phyloP scores from a whole-genome alignment of 37 sponge, comb jelly and placozoan species.

The Hexactinellida sp. region DNA sequence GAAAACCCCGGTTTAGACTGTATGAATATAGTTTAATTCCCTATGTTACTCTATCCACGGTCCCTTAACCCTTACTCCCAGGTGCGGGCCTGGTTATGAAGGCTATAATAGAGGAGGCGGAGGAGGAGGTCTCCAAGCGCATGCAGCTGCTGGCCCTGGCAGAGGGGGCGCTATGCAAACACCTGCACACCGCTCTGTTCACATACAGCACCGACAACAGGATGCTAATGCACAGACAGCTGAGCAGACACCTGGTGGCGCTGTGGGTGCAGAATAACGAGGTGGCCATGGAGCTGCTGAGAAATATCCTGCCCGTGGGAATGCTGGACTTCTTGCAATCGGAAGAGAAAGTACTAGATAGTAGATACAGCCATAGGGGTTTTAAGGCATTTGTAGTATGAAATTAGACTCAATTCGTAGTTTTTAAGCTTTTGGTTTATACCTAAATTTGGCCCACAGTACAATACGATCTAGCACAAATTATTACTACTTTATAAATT shows the following conservation, averaged over 20 bases:
- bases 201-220: slow-evolving; percentile 73
- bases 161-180: slow-evolving; percentile 89
- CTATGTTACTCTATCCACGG: no score
- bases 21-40: no score
- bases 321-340: background rate
- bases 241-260: slow-evolving; percentile 76
- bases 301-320: slow-evolving; percentile 56
- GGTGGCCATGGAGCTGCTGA: slow-evolving; percentile 58
- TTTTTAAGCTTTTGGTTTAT: no score
- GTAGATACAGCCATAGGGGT: background rate
- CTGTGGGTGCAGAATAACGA: slow-evolving; percentile 88
- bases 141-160: slow-evolving; percentile 98
- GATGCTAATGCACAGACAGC: slow-evolving; percentile 79
- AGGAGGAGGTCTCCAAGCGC: slow-evolving; percentile 55
- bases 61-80: no score
- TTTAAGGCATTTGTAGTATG: background rate
- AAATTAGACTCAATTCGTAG: no score
- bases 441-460: background rate
- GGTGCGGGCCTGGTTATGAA: slow-evolving; percentile 93
- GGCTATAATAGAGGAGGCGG: slow-evolving; percentile 91
- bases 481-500: no score
- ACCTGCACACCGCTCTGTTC: slow-evolving; percentile 86
- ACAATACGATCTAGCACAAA: no score
- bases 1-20: no score
- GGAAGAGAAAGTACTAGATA: background rate